Conservation (phyloP, 1,140 invertebrate genomes). For the Nylanderia fulva region DNA sequence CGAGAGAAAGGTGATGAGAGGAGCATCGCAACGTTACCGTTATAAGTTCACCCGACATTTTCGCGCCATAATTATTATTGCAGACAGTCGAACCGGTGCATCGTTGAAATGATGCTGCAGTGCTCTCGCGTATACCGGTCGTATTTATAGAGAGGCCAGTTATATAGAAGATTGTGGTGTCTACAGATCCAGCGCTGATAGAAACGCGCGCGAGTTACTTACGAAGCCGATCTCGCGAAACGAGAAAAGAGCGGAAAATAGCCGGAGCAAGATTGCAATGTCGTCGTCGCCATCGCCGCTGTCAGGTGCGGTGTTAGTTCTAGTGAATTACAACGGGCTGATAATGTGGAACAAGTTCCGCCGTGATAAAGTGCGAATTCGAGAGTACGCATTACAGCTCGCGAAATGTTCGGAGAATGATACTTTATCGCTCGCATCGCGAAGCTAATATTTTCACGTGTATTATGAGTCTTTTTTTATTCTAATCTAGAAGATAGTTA, state of each 20-base stretch:
- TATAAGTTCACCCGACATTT: conserved; percentile 71
- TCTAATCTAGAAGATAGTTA: not conserved
- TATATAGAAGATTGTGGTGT: not conserved
- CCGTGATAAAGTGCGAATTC: conserved; percentile 11
- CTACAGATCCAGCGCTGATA: conserved; percentile 27
- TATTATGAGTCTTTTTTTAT: not conserved
- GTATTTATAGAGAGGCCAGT: conserved; percentile 45
- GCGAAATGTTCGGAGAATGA: not conserved
- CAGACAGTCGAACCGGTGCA: not conserved
- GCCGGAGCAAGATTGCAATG: not conserved
- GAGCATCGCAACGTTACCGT: conserved; percentile 76
- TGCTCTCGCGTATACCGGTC: not conserved
- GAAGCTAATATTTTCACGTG: not conserved
- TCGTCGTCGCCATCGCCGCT: not conserved
- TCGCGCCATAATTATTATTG: conserved; percentile 74
- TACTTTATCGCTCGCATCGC: not conserved
- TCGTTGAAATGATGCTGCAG: conserved; percentile 19
- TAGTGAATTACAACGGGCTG: conserved; percentile 33
- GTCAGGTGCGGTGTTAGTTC: not conserved
- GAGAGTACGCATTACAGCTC: not conserved
- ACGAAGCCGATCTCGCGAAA: conserved; percentile 20
- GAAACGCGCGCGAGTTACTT: conserved; percentile 39
- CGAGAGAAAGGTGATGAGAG: conserved; percentile 71
- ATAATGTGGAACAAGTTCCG: conserved; percentile 29
- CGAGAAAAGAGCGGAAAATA: not conserved